Evolutionary conservation across 2,888 invertebrate genomes (phyloP).

Genomic region (Cantharis rufa): DNA sequence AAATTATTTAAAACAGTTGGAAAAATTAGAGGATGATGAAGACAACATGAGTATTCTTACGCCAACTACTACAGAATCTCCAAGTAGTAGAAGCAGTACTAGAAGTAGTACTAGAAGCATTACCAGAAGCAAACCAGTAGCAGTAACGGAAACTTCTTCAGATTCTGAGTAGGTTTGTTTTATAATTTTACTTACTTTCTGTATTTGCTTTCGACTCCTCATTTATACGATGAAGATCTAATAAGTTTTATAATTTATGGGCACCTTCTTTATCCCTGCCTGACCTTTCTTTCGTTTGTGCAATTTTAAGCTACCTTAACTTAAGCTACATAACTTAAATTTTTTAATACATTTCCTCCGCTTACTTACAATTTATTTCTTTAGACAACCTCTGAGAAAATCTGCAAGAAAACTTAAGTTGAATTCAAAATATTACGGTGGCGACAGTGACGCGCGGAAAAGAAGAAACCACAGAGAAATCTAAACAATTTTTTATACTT

Average conservation of each 20-base stretch:
- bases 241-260: too few relatives aligned
- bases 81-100: not conserved
- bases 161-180: conserved; percentile 24
- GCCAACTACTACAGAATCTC: not conserved
- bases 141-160: conserved; percentile 18
- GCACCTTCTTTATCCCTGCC: not conserved
- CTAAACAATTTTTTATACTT: not conserved
- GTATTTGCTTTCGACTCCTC: too few relatives aligned
- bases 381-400: not conserved
- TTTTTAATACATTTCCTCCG: not conserved
- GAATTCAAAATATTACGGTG: not conserved
- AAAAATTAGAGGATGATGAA: conserved; percentile 5
- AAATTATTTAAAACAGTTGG: not conserved
- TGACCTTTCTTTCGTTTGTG: too few relatives aligned
- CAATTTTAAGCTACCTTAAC: not conserved
- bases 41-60: conserved; percentile 2
- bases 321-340: too few relatives aligned
- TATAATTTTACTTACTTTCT: not conserved
- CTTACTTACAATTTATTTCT: not conserved
- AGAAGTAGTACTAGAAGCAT: not conserved
- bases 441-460: not conserved
- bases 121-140: not conserved
- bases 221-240: too few relatives aligned
- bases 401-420: not conserved
- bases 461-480: not conserved